Evolutionary conservation across 2,888 invertebrate genomes (phyloP), one percentile per base, ranked within the genome.

Genomic region (Eupithecia abbreviata): DNA sequence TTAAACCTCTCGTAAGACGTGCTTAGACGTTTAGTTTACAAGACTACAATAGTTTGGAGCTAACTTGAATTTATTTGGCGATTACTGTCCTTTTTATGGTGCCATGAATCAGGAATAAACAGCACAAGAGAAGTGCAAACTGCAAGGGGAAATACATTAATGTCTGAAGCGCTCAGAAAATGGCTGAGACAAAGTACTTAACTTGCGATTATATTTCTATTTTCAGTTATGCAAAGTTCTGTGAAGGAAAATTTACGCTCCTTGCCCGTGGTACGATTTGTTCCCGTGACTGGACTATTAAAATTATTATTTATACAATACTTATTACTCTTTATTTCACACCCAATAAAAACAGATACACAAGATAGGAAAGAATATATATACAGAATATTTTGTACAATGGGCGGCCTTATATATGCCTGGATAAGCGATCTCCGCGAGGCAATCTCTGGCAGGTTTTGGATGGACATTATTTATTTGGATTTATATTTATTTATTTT

Each of bases 21-120:
- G 47, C 18, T 69, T 30, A 45, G 45, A 69, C 47, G 10, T 45
- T 47, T 18, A 47, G 69, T 43, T 68, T 4, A 45, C 7, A 42
- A 66, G 66, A 30, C 42, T 43, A 67, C 43, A 43, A n/a, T 68
- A 68, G 42, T n/a, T 43, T 45, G n/a, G 42, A 45, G 10, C 68
- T 68, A 45, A 68, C 41, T 42, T n/a, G 15, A 68, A 86, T 85
- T 85, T 84, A 87, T 84, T 79, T 15, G 72, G 81, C 80, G 83
- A 84, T 85, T 83, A 84, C 83, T 79, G 85, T 84, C 85, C 73
- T 83, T 76, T 85, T 87, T 85, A 86, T 83, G 78, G 84, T 66
- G 42, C 82, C 83, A 85, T 87, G 80, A 83, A 85, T 86, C 82
- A 62, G 71, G 74, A 74, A 81, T 78, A 84, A 30, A 68, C 68